A percentile compares a stretch with the other conserved stretches of the same genome.
Evolutionary conservation across 2,797 vertebrate genomes (phyloP).

Genomic region (Benthosema pterotum): DNA sequence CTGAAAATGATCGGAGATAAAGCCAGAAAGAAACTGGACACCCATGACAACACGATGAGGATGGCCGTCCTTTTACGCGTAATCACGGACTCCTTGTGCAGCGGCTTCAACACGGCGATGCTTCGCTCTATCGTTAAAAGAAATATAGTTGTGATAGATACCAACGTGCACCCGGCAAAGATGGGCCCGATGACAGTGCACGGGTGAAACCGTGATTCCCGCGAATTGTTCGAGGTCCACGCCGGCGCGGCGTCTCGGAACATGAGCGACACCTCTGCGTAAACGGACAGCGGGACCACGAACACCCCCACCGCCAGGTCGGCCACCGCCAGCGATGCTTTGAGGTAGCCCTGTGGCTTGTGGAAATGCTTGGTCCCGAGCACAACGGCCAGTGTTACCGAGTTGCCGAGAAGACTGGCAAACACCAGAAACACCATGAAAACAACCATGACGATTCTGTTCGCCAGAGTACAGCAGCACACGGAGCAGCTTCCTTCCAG

Average conservation of each 20-base stretch:
- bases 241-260: conserved; percentile 57
- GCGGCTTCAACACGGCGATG: conserved; percentile 80
- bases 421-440: conserved; percentile 80
- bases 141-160: conserved; percentile 84
- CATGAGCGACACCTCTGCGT: conserved; percentile 78
- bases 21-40: conserved; percentile 80
- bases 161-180: conserved; percentile 84
- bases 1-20: conserved; percentile 79
- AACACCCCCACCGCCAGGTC: conserved; percentile 80
- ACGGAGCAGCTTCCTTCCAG: conserved; percentile 66
- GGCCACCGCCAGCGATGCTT: conserved; percentile 81
- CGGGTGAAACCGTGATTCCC: conserved; percentile 72
- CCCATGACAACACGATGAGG: conserved; percentile 80
- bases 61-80: conserved; percentile 76
- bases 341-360: conserved; percentile 83
- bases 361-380: conserved; percentile 78
- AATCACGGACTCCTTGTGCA: conserved; percentile 82
- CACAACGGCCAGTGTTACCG: conserved; percentile 79
- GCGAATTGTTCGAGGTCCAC: conserved; percentile 71
- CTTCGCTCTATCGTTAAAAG: conserved; percentile 79
- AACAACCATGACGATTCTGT: conserved; percentile 74
- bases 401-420: conserved; percentile 79
- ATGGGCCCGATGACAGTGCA: conserved; percentile 80
- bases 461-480: conserved; percentile 77
- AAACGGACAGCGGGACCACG: conserved; percentile 81